phyloP scores from a whole-genome alignment of 2,797 vertebrate species.

The Mycteria americana region DNA sequence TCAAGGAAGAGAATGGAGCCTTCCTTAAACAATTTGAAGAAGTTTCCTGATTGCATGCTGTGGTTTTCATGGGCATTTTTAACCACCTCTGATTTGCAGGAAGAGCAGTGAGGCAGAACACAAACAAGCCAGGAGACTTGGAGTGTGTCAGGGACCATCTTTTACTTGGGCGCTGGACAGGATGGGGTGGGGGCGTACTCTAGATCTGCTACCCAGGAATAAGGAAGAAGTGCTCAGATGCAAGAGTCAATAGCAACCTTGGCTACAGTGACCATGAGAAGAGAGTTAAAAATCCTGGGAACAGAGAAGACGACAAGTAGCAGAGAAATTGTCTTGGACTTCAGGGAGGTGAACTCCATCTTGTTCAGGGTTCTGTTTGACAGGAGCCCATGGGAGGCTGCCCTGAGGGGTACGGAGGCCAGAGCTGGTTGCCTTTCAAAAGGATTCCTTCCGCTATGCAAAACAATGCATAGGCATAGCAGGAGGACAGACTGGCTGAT shows the following conservation, averaged over 20 bases:
- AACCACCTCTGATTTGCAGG: not conserved
- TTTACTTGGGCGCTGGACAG: not conserved
- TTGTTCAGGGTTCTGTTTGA: not conserved
- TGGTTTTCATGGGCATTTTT: not conserved
- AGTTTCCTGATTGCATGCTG: not conserved
- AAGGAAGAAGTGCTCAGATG: not conserved
- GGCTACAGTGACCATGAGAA: not conserved
- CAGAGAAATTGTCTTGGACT: not conserved
- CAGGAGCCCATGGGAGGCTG: not conserved
- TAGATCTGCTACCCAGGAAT: not conserved
- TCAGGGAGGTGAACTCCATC: not conserved
- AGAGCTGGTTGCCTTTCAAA: not conserved
- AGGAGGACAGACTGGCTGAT: not conserved
- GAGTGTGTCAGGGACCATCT: not conserved
- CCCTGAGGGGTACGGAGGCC: not conserved
- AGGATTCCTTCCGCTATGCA: not conserved
- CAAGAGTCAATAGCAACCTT: not conserved
- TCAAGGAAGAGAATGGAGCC: not conserved
- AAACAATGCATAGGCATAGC: not conserved
- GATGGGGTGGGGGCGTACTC: not conserved
- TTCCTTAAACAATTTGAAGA: not conserved
- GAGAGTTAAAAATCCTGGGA: not conserved
- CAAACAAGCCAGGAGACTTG: not conserved
- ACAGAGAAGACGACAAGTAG: not conserved
- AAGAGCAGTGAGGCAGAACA: not conserved